phyloP scores from a whole-genome alignment of 2,797 vertebrate genomes.

The Phrynocephalus vlangalii region DNA sequence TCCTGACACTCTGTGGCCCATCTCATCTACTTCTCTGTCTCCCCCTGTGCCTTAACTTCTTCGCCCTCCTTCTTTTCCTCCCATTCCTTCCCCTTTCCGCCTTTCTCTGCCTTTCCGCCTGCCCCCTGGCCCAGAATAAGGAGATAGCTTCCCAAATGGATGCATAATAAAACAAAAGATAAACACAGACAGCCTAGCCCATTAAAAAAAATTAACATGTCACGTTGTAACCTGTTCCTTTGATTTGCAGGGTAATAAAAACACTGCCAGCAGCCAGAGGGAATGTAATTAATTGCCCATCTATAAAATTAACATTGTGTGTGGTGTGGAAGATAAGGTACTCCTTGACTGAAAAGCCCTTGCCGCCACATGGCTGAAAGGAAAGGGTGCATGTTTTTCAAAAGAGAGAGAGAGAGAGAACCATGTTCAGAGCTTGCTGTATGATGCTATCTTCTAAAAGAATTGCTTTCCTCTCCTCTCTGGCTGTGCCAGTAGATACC shows the following conservation, averaged over 20 bases:
- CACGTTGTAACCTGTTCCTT: slow-evolving; percentile 64
- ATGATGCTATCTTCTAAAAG: slow-evolving; percentile 31
- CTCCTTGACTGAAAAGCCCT: slow-evolving; percentile 44
- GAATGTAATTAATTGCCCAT: slow-evolving; percentile 70
- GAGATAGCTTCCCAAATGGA: slow-evolving; percentile 61
- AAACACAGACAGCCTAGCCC: slow-evolving; percentile 56
- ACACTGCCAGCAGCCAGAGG: slow-evolving; percentile 57
- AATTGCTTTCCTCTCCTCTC: slow-evolving; percentile 24
- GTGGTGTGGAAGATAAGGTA: slow-evolving; percentile 30
- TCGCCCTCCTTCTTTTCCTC: too few relatives aligned
- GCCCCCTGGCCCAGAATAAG: slow-evolving; percentile 40
- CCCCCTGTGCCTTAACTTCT: too few relatives aligned
- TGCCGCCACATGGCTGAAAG: slow-evolving; percentile 2
- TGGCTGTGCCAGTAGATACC: slow-evolving; percentile 2
- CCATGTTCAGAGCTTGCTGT: slow-evolving; percentile 14
- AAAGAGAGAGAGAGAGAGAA: neutral
- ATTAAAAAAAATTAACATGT: slow-evolving; percentile 70
- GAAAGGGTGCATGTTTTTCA: slow-evolving; percentile 32
- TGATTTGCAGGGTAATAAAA: slow-evolving; percentile 76
- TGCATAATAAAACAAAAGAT: slow-evolving; percentile 63
- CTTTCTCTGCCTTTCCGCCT: too few relatives aligned
- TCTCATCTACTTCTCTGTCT: too few relatives aligned
- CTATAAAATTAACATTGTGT: slow-evolving; percentile 62
- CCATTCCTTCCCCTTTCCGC: too few relatives aligned
- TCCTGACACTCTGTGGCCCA: too few relatives aligned